These are phyloP conservation scores for Malurus splendens DNA, from an alignment of 2,797 vertebrate genomes.

Conservation along the genomic window DNA sequence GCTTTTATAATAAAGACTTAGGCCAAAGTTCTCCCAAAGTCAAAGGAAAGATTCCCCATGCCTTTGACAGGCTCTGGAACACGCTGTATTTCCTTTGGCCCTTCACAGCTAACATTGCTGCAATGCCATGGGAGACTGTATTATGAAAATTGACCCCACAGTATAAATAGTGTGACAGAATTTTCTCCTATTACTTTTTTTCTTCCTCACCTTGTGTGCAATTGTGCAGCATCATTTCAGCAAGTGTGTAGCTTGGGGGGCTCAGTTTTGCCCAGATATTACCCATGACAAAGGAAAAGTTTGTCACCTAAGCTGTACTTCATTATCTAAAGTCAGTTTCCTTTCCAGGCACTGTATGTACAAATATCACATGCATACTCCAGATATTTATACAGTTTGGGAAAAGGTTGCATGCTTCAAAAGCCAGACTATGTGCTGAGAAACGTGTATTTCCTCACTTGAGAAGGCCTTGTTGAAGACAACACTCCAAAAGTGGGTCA, in stretches of 20 bases:
- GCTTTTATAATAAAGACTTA: not conserved
- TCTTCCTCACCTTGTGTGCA: not conserved
- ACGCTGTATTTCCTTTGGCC: not conserved
- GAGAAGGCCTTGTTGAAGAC: not conserved
- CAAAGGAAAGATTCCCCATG: not conserved
- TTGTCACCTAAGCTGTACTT: not conserved
- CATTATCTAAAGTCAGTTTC: not conserved
- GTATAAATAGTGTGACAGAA: not conserved
- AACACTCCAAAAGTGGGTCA: not conserved
- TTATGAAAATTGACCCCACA: not conserved
- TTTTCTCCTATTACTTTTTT: not conserved
- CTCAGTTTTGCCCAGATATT: not conserved
- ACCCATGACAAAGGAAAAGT: not conserved
- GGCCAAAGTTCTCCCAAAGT: not conserved
- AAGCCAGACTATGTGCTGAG: not conserved
- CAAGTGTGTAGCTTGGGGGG: not conserved
- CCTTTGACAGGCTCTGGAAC: not conserved
- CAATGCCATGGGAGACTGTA: not conserved
- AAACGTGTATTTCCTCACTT: not conserved
- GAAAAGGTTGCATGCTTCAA: not conserved
- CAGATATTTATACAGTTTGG: not conserved
- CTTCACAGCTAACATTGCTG: not conserved
- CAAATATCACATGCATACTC: not conserved
- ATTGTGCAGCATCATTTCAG: not conserved
- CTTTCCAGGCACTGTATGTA: not conserved